phyloP scores from a whole-genome alignment of 2,113 vertebrate genomes.

The Lampris megalopsis region DNA sequence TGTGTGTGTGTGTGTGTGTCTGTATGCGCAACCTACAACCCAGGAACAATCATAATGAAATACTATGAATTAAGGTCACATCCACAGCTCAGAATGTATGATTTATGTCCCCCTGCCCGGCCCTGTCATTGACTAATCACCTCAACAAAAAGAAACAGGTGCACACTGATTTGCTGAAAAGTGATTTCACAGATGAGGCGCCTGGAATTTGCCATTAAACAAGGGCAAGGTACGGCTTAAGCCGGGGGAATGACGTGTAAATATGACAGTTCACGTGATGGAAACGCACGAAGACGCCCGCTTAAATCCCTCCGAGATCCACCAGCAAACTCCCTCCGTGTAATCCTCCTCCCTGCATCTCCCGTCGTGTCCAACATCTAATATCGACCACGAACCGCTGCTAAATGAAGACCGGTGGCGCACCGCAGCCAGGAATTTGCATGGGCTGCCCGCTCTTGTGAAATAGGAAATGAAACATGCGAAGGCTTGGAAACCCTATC shows the following conservation, averaged over 20 bases:
- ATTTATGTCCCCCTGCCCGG: conserved; percentile 65
- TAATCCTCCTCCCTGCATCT: conserved; percentile 51
- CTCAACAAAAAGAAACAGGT: conserved; percentile 69
- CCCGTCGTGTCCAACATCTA: conserved; percentile 63
- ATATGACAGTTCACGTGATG: conserved; percentile 56
- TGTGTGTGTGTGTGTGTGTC: conserved; percentile 9
- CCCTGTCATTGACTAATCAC: conserved; percentile 75
- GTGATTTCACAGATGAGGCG: conserved; percentile 66
- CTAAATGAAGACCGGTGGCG: conserved; percentile 62
- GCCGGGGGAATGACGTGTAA: conserved; percentile 50
- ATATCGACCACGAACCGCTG: conserved; percentile 56
- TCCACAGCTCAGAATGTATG: conserved; percentile 57
- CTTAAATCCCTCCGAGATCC: conserved; percentile 54
- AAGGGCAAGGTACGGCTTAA: conserved; percentile 31
- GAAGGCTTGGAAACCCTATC: conserved; percentile 46
- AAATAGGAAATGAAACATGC: conserved; percentile 78
- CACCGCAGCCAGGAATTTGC: conserved; percentile 65
- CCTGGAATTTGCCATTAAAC: conserved; percentile 47
- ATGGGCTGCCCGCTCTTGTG: conserved; percentile 62
- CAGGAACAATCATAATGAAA: conserved; percentile 48
- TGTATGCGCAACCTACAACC: conserved; percentile 36
- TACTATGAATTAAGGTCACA: conserved; percentile 67
- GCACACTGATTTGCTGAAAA: conserved; percentile 62
- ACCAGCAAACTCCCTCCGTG: conserved; percentile 41
- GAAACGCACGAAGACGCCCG: conserved; percentile 55